Base-by-base conservation (phyloP, 2,888 invertebrate genomes). In the Lasioglossum malachurum region DNA sequence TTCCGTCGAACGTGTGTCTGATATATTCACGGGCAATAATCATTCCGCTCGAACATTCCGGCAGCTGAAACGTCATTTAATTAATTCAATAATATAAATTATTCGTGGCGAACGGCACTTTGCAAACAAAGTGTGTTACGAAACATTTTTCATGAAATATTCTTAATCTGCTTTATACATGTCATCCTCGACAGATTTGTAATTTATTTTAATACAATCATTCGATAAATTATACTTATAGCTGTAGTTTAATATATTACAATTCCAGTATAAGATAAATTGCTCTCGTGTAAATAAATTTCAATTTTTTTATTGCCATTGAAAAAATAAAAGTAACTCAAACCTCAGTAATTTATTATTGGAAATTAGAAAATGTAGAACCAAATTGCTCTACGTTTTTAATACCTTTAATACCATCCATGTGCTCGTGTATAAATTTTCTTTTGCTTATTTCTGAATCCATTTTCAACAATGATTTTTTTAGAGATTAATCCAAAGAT, bases 21-120 rank as follows among this genome's bases (percentile, higher is more conserved):
- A 72, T 71, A 72, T 71, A 46, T 49, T 60, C 44, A 27, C 44
- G 8, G 31, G 27, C n/a, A 53, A 82, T 73, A 73, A 78, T 78
- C 78, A 14, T 38, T 49, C 64, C n/a, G 16, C 46, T 41, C 16
- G 16, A 64, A 16, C 60, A 72, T 38, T 31, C 10, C 60, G 38
- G 38, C 38, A 19, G 38, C 38, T 60, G 19, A 31, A 75, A 69
- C 41, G 64, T n/a, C 16, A 60, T 16, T 23, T 49, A 73, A 78
- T 38, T 82, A 46, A 49, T 78, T 71, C 35, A 69, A 67, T 10
- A n/a, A 49, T 49, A 31, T 49, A 31, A 64, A 64, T 64, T 31
- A 31, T 64, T 64, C 60, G 60, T 5, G 31, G 14, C 16, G 31
- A 41, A 7, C 1, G 12, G 14, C 35, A 67, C 69, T 49, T 69